phyloP scores from a whole-genome alignment of 1,140 invertebrate species.

The Drosophila trapezifrons region DNA sequence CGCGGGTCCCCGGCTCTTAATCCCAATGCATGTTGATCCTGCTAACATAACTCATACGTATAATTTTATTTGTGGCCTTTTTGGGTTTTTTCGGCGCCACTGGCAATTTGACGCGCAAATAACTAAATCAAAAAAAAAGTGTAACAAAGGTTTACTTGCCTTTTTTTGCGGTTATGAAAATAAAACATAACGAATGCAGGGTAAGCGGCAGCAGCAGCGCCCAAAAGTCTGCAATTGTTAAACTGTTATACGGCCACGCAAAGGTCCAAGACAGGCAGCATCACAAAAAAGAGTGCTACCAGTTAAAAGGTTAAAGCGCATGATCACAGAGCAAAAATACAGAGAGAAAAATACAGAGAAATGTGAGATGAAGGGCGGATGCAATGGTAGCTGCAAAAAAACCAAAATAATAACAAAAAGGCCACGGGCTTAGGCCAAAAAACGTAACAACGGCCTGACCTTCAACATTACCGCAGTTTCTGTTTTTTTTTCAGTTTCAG shows the following conservation, averaged over 20 bases:
- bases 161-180: constrained; percentile 48
- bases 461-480: constrained; percentile 73
- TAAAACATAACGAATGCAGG: constrained; percentile 27
- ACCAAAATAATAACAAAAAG: constrained; percentile 40
- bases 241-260: constrained; percentile 67
- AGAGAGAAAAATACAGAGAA: constrained; percentile 13
- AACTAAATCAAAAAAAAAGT: constrained; percentile 53
- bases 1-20: constrained; percentile 17
- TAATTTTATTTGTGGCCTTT: constrained; percentile 38
- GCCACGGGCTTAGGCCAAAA: constrained; percentile 63
- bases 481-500: constrained; percentile 34
- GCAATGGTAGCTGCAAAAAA: constrained; percentile 41
- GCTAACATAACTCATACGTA: constrained; percentile 59
- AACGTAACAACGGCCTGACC: constrained; percentile 78
- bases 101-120: constrained; percentile 51
- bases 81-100: constrained; percentile 31
- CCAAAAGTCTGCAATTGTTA: constrained; percentile 73
- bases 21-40: constrained; percentile 40
- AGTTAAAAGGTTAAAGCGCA: constrained; percentile 45
- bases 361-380: constrained; percentile 49
- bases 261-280: constrained; percentile 36
- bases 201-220: constrained; percentile 46
- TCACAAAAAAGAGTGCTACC: constrained; percentile 40
- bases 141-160: constrained; percentile 31
- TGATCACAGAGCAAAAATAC: constrained; percentile 39